Base-by-base conservation (phyloP, 2,113 vertebrate genomes). In the Otis tarda region DNA sequence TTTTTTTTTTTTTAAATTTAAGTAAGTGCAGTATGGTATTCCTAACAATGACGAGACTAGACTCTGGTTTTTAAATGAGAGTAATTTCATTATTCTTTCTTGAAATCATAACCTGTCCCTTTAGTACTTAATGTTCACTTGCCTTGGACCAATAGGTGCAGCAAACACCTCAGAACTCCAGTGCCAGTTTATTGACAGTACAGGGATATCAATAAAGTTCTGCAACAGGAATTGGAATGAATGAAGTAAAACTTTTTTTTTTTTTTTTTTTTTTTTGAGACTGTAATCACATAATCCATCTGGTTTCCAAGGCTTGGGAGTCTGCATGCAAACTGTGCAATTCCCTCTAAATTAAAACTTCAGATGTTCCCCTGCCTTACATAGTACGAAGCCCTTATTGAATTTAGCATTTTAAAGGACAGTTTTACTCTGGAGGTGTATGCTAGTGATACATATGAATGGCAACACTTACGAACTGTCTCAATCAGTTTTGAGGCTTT, bases 141-240 rank as follows among this genome's bases (percentile, higher is more conserved):
- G 20, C 25, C 35, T 68, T 59, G 23, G 25, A 30, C 47, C 10
- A 75, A 28, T 12, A 80, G 22, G 5, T 22, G 9, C 1, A 3
- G 20, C 21, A 77, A 68, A 68, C 23, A 25, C 13, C 28, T 50
- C 1, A 0, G 13, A 53, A 45, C 18, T 60, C 50, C 67, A 30
- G 3, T 43, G 33, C 23, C 31, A 59, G 47, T 16, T n/a, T 9
- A 3, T 14, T 9, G 49, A 14, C 0, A 3, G 11, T 19, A 45
- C 0, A 0, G 20, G 33, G 30, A 24, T 52, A 28, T 50, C n/a
- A 10, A 20, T 24, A n/a, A 57, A 41, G 15, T 68, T 83, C 13
- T 65, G 4, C 37, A 45, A 56, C 6, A 21, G n/a, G 14, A 49
- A 52, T 41, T 0, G 0, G 43, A 70, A 4, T 28, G 10, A 81